A percentile compares a stretch with the other conserved stretches of the same genome.
These are phyloP conservation scores for Crypturellus tataupa DNA, from an alignment of 2,797 vertebrate species.

Conservation along the genomic window DNA sequence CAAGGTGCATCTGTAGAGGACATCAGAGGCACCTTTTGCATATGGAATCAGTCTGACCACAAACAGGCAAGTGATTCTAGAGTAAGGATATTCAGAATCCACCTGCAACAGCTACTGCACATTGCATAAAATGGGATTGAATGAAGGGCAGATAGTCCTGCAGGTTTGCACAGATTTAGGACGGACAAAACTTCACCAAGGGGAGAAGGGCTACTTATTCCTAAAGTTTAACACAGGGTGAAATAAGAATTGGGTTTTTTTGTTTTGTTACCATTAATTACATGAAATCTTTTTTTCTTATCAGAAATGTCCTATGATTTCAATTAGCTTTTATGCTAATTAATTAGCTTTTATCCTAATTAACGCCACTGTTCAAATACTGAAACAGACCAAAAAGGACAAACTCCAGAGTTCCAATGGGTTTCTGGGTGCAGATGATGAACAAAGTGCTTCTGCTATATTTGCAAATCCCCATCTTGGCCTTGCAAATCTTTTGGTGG, in stretches of 20 bases:
- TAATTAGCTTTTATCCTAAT: neutral
- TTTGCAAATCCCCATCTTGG: neutral
- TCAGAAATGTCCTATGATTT: neutral
- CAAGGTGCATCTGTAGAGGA: fast-evolving
- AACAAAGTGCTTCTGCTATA: neutral
- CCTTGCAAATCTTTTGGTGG: neutral
- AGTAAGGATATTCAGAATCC: fast-evolving
- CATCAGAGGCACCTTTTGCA: neutral
- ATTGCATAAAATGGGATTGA: neutral
- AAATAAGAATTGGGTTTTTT: constrained; percentile 1
- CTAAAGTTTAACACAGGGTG: neutral
- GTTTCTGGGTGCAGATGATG: neutral
- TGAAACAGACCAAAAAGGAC: neutral
- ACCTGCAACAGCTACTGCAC: neutral
- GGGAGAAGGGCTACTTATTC: neutral
- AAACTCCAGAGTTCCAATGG: neutral
- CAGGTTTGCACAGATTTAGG: fast-evolving
- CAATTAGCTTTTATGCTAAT: neutral
- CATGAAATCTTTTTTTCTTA: constrained; percentile 4
- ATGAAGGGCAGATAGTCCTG: neutral
- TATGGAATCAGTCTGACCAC: neutral
- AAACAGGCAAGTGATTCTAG: neutral
- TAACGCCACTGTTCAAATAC: neutral
- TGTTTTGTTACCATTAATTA: constrained; percentile 15
- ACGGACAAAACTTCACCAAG: neutral